A percentile compares a stretch with the other conserved stretches of the same genome.
Evolutionary conservation across 2,113 vertebrate genomes (phyloP).

Genomic region (Mesembrinibis cayennensis): DNA sequence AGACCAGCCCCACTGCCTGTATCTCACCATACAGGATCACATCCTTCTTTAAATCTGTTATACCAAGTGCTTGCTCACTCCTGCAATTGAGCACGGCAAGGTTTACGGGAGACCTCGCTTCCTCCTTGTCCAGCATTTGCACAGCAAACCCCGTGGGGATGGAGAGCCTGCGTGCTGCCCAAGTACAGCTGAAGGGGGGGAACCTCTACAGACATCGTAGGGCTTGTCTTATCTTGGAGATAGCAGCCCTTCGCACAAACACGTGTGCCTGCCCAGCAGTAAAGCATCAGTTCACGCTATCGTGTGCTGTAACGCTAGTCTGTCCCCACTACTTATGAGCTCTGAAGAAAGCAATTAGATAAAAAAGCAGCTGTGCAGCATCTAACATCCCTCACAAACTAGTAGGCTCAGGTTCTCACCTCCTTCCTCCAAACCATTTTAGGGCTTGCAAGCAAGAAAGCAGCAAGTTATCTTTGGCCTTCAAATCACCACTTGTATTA

Average conservation of each 20-base stretch:
- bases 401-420: background rate
- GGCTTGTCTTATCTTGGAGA: background rate
- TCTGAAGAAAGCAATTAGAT: background rate
- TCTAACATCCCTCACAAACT: background rate
- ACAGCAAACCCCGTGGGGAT: background rate
- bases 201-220: background rate
- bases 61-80: background rate
- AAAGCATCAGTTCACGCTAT: background rate
- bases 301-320: fast-evolving
- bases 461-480: background rate
- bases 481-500: background rate
- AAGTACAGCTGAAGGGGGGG: background rate
- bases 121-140: background rate
- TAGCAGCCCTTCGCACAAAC: no score
- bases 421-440: background rate
- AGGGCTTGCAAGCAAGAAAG: background rate
- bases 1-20: fast-evolving
- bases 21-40: fast-evolving
- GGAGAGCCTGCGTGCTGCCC: background rate
- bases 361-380: background rate
- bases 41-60: background rate
- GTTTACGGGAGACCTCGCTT: background rate
- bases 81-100: background rate
- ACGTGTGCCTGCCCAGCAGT: no score
- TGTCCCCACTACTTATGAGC: background rate